Percentiles rank a stretch among this genome's conserved stretches.
Conservation (phyloP, 2,113 vertebrate genomes). For the Cyanoderma ruficeps region DNA sequence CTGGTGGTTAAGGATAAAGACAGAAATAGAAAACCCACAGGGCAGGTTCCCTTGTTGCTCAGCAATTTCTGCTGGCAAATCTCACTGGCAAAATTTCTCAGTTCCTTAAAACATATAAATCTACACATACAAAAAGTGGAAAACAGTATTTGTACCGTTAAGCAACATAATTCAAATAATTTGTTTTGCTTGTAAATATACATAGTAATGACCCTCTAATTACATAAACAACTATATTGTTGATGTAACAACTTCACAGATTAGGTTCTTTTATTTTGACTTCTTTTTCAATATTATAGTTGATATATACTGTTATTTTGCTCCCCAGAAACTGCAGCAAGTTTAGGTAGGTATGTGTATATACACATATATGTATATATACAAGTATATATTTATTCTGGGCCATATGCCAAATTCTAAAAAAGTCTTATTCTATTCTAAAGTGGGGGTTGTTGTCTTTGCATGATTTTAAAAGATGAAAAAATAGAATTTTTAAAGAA, state of each 20-base stretch:
- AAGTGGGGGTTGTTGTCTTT: accelerated
- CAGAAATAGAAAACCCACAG: background rate
- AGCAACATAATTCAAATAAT: background rate
- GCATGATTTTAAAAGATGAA: background rate
- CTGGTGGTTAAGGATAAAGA: background rate
- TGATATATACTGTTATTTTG: background rate
- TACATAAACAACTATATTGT: background rate
- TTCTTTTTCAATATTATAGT: background rate
- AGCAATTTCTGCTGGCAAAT: background rate
- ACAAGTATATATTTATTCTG: background rate
- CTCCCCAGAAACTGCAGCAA: background rate
- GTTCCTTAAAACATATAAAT: background rate
- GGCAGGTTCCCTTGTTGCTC: background rate
- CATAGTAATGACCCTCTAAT: background rate
- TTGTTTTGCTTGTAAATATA: background rate
- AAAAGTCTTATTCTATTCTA: background rate
- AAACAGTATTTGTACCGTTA: background rate
- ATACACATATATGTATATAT: accelerated
- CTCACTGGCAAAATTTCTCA: background rate
- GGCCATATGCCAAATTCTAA: background rate
- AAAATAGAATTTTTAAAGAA: background rate
- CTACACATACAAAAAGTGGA: background rate
- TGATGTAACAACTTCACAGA: background rate
- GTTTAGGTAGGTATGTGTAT: background rate
- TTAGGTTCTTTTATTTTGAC: background rate